Base-by-base conservation (phyloP, 1,140 invertebrate species). In the Lanistes nyassanus region DNA sequence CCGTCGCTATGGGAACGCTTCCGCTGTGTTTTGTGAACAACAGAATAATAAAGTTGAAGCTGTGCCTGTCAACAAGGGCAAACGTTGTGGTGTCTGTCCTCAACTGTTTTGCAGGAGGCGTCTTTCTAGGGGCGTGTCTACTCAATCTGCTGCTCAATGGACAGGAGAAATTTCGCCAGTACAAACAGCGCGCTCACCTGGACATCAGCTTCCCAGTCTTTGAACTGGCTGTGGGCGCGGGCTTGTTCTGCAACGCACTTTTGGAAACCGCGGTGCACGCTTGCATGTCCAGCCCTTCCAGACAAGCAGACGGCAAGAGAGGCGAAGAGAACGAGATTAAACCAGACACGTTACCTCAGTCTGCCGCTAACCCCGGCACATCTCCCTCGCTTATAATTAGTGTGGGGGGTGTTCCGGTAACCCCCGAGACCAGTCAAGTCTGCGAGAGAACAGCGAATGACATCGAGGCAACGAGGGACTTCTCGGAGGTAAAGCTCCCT, bases 71-170 rank as follows among this genome's bases (percentile, higher is more conserved):
- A 26, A 66, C 29, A 19, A 31, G 5, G n/a, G 29, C n/a, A 0
- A 21, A n/a, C 26, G 11, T 29, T 19, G 55, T 75, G 29, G 34
- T 78, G 21, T 60, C 73, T 26, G 74, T 75, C 66, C 67, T 82
- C 39, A 83, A 79, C 51, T 83, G 91, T 80, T 92, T 91, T 81
- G 90, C 91, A 51, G 91, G 90, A 19, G 91, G 91, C 36, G 90
- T 92, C 47, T 92, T 92, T 79, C 82, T 92, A 29, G 90, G 84
- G 1, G 90, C 90, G 19, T 91, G 90, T 75, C 83, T 92, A 23
- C 80, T 92, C 2, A 88, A 91, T 79, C 80, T 92, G 58, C 86
- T 91, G 71, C 90, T 91, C 0, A 90, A 91, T 74, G 90, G 91
- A 7, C 77, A 84, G 39, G 83, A 88, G 29, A 80, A 76, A 56